Percentiles rank a stretch among this genome's conserved stretches.
phyloP scores from a whole-genome alignment of 1,140 invertebrate genomes.

The Myzus persicae region DNA sequence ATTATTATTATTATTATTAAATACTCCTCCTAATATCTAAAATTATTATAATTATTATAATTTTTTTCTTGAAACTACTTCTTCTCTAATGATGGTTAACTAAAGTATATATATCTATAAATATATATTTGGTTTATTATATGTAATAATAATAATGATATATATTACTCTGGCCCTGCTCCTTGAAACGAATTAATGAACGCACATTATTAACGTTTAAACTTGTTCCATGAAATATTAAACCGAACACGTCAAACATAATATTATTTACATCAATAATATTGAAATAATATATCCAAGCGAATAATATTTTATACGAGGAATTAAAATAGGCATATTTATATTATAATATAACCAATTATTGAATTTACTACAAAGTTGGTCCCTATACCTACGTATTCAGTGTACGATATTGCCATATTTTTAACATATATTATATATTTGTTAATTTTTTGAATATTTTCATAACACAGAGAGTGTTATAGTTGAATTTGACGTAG shows the following conservation, averaged over 20 bases:
- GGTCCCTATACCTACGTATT: no score
- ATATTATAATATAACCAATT: background rate
- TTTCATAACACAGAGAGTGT: background rate
- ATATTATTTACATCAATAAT: background rate
- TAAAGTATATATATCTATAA: background rate
- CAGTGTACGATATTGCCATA: background rate
- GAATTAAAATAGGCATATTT: background rate
- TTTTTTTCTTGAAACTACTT: slow-evolving; percentile 15
- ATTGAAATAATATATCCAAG: background rate
- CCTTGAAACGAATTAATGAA: slow-evolving; percentile 8
- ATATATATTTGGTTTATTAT: background rate
- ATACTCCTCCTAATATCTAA: slow-evolving; percentile 3
- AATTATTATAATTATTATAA: slow-evolving; percentile 13
- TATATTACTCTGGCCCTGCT: background rate
- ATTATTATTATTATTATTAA: background rate
- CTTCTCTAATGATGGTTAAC: background rate
- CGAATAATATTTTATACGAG: background rate
- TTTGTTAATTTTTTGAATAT: background rate
- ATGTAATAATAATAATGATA: background rate
- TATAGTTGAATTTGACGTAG: background rate
- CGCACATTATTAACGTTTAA: background rate
- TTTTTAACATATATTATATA: background rate
- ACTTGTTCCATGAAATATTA: background rate
- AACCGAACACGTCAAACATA: background rate
- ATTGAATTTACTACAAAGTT: background rate